These are phyloP conservation scores for Pseudois nayaur DNA, from an alignment of 2,113 vertebrate genomes.

Conservation along the genomic window DNA sequence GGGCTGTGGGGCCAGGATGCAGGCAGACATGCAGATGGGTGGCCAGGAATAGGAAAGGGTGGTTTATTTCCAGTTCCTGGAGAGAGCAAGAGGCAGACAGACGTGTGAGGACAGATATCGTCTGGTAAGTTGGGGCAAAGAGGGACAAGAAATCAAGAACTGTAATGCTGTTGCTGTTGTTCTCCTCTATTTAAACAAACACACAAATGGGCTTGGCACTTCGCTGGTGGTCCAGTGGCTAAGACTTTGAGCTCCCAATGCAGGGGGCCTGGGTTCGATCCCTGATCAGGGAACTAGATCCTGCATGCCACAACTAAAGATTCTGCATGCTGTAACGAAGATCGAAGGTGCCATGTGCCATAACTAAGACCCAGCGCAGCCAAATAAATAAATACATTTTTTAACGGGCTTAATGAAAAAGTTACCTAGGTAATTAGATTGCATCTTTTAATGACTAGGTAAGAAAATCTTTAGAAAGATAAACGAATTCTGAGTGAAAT, in stretches of 20 bases:
- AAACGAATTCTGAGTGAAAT: neutral
- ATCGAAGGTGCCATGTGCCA: neutral
- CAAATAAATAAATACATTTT: neutral
- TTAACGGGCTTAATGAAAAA: neutral
- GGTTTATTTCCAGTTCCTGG: neutral
- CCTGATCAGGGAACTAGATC: neutral
- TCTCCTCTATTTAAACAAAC: neutral
- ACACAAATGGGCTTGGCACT: neutral
- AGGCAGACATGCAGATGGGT: fast-evolving
- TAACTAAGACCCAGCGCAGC: fast-evolving
- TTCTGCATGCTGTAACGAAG: neutral
- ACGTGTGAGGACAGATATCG: fast-evolving
- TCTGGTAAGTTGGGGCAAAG: neutral
- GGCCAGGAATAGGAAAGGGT: fast-evolving
- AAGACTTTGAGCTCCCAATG: neutral
- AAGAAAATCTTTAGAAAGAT: neutral
- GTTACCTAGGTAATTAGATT: neutral
- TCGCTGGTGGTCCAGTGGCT: neutral
- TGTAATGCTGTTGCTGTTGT: neutral
- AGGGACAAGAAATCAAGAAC: neutral
- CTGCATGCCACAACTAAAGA: neutral
- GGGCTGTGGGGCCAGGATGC: neutral
- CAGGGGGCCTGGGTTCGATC: neutral
- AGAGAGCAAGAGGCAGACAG: neutral
- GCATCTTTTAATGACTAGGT: neutral